Evolutionary conservation across 1,140 invertebrate genomes (phyloP).

Genomic region (Chrysopa pallens): DNA sequence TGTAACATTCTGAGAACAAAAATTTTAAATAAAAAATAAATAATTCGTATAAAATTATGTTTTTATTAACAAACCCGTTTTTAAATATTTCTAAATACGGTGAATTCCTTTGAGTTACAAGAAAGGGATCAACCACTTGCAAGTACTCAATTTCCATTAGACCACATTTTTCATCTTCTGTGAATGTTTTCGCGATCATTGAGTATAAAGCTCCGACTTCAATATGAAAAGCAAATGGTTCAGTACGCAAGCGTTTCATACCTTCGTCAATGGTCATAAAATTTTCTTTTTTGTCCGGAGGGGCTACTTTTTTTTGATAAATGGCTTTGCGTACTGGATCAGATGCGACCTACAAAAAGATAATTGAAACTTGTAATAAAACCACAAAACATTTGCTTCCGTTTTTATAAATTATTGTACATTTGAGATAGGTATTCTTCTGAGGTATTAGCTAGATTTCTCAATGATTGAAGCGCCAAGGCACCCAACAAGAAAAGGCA

Average conservation of each 20-base stretch:
- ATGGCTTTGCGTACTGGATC: slow-evolving; percentile 35
- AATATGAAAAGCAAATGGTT: slow-evolving; percentile 41
- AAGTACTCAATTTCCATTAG: slow-evolving; percentile 36
- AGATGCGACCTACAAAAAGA: slow-evolving; percentile 24
- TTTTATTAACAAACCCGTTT: slow-evolving; percentile 26
- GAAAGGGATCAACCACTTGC: slow-evolving; percentile 30
- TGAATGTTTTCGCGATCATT: slow-evolving; percentile 35
- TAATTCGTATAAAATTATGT: background rate
- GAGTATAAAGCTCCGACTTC: slow-evolving; percentile 35
- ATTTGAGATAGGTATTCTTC: too few species aligned
- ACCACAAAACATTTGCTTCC: too few species aligned
- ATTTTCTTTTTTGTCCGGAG: slow-evolving; percentile 26
- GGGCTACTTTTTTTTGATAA: slow-evolving; percentile 35
- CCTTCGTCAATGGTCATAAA: slow-evolving; percentile 36
- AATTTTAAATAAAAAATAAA: background rate
- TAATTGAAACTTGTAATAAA: too few species aligned
- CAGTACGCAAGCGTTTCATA: slow-evolving; percentile 28
- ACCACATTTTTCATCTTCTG: slow-evolving; percentile 42
- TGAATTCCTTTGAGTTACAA: slow-evolving; percentile 31
- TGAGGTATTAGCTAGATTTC: too few species aligned
- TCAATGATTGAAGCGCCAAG: too few species aligned
- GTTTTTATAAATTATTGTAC: too few species aligned
- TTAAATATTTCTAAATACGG: slow-evolving; percentile 38
- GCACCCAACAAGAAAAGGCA: too few species aligned
- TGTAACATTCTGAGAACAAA: slow-evolving; percentile 26